phyloP scores from a whole-genome alignment of 2,888 invertebrate species.

The Xylota sylvarum region DNA sequence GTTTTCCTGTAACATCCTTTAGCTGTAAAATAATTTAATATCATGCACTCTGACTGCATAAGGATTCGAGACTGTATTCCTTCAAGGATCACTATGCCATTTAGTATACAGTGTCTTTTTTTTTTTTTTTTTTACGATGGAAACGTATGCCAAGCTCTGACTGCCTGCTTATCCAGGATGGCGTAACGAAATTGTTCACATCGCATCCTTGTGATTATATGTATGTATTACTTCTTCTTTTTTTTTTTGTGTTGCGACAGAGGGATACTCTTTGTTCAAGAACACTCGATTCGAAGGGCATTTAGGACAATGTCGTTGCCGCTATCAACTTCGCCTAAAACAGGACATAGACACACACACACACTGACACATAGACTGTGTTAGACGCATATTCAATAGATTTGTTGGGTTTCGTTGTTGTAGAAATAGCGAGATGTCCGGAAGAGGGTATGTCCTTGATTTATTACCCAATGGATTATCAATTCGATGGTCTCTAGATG shows the following conservation, averaged over 20 bases:
- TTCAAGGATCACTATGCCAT: constrained; percentile 28
- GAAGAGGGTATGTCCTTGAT: constrained; percentile 59
- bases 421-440: constrained; percentile 48
- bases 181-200: neutral
- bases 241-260: neutral
- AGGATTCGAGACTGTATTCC: neutral
- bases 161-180: neutral
- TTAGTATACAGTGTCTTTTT: neutral
- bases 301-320: constrained; percentile 9
- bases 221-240: neutral
- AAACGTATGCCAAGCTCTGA: neutral
- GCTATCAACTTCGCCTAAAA: constrained; percentile 35
- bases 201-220: constrained; percentile 6
- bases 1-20: constrained; percentile 1
- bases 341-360: constrained; percentile 37
- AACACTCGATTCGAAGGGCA: neutral
- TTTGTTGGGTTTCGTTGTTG: constrained; percentile 9
- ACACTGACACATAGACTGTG: too few relatives aligned
- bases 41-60: neutral
- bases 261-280: neutral
- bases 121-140: neutral
- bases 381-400: too few relatives aligned
- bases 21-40: constrained; percentile 32
- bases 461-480: constrained; percentile 63
- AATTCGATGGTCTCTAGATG: constrained; percentile 53